These are phyloP conservation scores for Labeo rohita DNA, from an alignment of 2,113 vertebrate species.

Conservation along the genomic window DNA sequence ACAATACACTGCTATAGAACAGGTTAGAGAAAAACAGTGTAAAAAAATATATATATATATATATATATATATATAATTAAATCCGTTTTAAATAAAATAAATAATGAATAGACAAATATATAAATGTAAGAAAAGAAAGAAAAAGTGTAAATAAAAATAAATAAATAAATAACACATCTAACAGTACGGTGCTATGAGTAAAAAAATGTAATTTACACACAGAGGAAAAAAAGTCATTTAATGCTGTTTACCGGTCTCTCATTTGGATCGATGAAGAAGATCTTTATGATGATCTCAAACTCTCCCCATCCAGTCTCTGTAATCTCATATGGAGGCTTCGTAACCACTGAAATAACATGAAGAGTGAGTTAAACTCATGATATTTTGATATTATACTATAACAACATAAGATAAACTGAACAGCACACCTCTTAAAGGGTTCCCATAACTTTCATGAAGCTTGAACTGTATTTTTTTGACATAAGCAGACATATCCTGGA, in stretches of 20 bases:
- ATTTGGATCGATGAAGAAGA: constrained; percentile 99
- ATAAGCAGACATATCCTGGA: constrained; percentile 97
- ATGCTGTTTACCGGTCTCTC: constrained; percentile 89
- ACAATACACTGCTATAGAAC: background rate
- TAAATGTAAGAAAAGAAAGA: background rate
- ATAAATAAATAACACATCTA: background rate
- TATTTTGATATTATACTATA: background rate
- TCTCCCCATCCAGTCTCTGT: constrained; percentile 99
- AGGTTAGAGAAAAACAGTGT: background rate
- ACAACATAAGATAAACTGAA: background rate
- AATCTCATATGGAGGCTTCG: constrained; percentile 98
- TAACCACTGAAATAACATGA: constrained; percentile 83
- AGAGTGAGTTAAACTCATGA: background rate
- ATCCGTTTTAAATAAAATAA: background rate
- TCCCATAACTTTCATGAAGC: constrained; percentile 96
- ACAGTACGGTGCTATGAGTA: background rate
- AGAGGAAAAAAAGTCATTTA: background rate
- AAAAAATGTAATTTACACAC: background rate
- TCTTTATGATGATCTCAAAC: constrained; percentile 99
- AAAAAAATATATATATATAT: background rate
- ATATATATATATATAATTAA: background rate
- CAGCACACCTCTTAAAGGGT: constrained; percentile 90
- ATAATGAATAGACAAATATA: background rate
- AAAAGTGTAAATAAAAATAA: too few species aligned
- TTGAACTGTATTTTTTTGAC: constrained; percentile 99